phyloP scores from a whole-genome alignment of 2,888 invertebrate species.

The Ochropleura plecta region DNA sequence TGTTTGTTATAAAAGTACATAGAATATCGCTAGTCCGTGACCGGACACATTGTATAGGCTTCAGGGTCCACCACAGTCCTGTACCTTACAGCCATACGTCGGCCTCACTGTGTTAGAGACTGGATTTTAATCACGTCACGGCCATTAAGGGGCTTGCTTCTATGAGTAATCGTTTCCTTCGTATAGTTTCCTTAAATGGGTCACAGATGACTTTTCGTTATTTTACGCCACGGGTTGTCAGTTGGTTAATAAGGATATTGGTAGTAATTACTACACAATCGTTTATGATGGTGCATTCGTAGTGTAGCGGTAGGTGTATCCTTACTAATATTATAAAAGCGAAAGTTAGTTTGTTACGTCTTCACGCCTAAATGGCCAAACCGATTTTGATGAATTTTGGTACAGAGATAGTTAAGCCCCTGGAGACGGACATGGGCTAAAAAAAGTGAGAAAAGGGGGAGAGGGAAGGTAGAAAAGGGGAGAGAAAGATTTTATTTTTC shows the following conservation, averaged over 20 bases:
- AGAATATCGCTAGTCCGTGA: no score
- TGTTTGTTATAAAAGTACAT: no score
- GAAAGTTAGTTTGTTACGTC: no score
- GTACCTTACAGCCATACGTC: background rate
- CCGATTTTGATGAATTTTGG: no score
- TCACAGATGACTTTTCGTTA: background rate
- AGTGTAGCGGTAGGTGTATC: background rate
- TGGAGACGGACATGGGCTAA: no score
- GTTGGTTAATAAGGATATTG: background rate
- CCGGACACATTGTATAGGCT: background rate
- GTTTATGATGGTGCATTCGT: slow-evolving; percentile 11
- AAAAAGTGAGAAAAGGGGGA: no score
- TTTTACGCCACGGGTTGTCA: background rate
- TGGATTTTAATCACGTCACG: background rate
- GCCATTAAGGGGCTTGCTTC: background rate
- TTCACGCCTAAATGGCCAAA: no score
- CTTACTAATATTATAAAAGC: no score
- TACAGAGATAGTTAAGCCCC: no score
- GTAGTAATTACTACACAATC: background rate
- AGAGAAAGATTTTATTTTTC: no score
- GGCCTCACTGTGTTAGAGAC: background rate
- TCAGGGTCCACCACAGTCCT: no score
- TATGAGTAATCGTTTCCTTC: background rate
- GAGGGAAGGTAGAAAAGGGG: no score
- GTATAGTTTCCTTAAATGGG: background rate